Evolutionary conservation across 2,797 vertebrate species (phyloP), one percentile per base, ranked within the genome.

Genomic region (Galagoides demidoff): DNA sequence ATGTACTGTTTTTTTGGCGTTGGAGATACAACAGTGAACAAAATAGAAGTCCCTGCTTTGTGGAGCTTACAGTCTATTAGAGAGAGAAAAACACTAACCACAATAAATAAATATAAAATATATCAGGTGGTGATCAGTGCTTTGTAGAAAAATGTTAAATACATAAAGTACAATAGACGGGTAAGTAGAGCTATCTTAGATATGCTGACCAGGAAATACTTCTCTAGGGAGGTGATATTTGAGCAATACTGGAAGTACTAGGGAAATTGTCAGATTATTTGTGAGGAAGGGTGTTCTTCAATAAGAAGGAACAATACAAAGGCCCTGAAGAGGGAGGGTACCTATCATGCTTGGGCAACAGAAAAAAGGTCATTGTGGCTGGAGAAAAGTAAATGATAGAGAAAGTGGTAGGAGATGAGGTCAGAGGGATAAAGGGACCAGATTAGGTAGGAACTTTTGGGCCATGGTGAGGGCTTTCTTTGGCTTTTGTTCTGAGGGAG

Each of bases 11-110:
- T 81, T 91, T n/a, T 96, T 96, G 90, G 90, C 68, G 97, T 76
- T 93, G 52, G 92, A 39, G 37, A 95, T 90, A 95, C 93, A 97
- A 45, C 64, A 96, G 63, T 79, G 94, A 95, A 97, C 71, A 90
- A 94, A 96, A 97, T 66, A 89, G 85, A 89, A 97, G 85, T 86
- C 55, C 87, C 81, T 97, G 96, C 78, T 96, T 97, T 96, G 88
- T 94, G 90, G 68, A 93, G 95, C 84, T 97, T 97, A 97, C 94
- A 97, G 86, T 94, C 94, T 97, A 96, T 19, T 89, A 49, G 55
- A 59, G 61, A 96, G 49, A 94, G n/a, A 92, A 52, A 96, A 85
- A 97, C 37, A 93, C 61, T 93, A 96, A 89, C 63, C 90, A 96
- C 84, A 97, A 95, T 86, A 97, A 90, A 94, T 95, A 91, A 79